phyloP scores from a whole-genome alignment of 2,797 vertebrate genomes.

The Micropoecilia bifurca region DNA sequence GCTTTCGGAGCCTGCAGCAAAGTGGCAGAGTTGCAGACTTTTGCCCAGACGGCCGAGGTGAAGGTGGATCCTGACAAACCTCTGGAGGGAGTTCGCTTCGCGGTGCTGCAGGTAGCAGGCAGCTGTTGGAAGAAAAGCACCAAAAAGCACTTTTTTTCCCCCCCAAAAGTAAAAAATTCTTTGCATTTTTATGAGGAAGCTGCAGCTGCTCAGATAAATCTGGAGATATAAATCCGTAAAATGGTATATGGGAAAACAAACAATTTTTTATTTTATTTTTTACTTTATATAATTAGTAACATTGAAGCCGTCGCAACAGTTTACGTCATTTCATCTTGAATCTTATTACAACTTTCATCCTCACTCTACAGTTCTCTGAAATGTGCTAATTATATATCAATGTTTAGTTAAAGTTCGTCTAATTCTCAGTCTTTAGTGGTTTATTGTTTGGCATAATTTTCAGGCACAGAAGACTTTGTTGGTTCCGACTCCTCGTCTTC shows the following conservation, averaged over 20 bases:
- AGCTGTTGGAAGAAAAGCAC: background rate
- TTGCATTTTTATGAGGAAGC: background rate
- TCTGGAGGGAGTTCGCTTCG: conserved; percentile 89
- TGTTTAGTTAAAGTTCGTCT: background rate
- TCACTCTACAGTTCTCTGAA: background rate
- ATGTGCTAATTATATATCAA: background rate
- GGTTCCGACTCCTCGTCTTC: conserved; percentile 93
- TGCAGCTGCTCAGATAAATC: background rate
- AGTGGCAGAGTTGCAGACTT: conserved; percentile 82
- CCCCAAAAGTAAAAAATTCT: background rate
- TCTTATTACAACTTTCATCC: background rate
- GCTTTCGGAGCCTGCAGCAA: conserved; percentile 83
- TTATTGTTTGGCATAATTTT: conserved; percentile 17
- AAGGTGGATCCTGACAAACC: conserved; percentile 98
- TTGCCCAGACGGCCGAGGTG: conserved; percentile 82
- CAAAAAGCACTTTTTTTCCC: background rate
- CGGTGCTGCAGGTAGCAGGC: conserved; percentile 87
- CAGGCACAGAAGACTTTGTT: conserved; percentile 91
- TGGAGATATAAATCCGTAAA: background rate
- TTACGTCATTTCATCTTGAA: conserved; percentile 3
- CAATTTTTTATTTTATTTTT: background rate
- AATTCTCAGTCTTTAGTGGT: background rate
- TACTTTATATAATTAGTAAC: background rate
- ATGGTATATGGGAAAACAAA: background rate
- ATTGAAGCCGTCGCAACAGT: background rate